These are phyloP conservation scores for Baronia brevicornis DNA, from an alignment of 2,888 invertebrate species.

Conservation along the genomic window DNA sequence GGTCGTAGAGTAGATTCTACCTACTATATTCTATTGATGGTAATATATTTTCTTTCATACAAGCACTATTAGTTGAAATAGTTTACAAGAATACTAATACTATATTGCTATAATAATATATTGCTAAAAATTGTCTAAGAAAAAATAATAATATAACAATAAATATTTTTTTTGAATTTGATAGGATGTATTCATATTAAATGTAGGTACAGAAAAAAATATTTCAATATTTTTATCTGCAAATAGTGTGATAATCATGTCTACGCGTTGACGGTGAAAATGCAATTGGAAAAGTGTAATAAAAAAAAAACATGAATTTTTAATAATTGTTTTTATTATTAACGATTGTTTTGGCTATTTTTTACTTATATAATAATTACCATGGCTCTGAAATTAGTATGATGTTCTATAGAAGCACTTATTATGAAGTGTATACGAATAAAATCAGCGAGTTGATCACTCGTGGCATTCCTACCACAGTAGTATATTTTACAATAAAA, in stretches of 20 bases:
- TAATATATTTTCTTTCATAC: too few species aligned
- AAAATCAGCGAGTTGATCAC: constrained; percentile 20
- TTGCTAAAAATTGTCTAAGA: too few species aligned
- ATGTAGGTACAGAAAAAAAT: not conserved
- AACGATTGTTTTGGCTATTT: constrained; percentile 15
- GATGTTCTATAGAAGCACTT: too few species aligned
- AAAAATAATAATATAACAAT: constrained; percentile 6
- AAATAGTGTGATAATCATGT: too few species aligned
- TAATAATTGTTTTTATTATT: constrained; percentile 6
- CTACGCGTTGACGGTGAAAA: not conserved
- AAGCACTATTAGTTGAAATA: too few species aligned
- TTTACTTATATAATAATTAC: constrained; percentile 6
- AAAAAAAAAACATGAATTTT: constrained; percentile 1
- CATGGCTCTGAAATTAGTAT: constrained; percentile 7
- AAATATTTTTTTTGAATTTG: too few species aligned
- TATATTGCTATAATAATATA: too few species aligned
- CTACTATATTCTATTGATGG: too few species aligned
- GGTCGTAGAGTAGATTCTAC: too few species aligned
- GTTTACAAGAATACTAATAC: too few species aligned
- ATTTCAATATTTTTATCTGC: not conserved
- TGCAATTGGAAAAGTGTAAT: constrained; percentile 1
- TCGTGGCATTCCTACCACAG: constrained; percentile 43
- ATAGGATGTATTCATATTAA: constrained; percentile 1
- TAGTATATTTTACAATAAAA: constrained; percentile 53
- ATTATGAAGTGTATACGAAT: constrained; percentile 10